phyloP scores from a whole-genome alignment of 2,888 invertebrate species.

The Nezara viridula region DNA sequence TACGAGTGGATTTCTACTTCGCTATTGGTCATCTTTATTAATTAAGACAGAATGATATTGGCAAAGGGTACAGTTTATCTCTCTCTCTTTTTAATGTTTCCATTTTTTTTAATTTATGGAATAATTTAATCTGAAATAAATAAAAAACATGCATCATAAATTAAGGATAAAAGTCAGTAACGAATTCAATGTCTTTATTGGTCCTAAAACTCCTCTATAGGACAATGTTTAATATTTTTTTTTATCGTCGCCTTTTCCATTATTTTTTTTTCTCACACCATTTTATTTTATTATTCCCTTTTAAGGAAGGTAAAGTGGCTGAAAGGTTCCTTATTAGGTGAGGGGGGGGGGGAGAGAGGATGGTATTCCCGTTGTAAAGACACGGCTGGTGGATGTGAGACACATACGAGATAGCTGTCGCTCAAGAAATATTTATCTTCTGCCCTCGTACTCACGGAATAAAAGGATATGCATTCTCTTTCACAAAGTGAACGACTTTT shows the following conservation, averaged over 20 bases:
- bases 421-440: not conserved
- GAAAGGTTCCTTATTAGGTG: constrained; percentile 25
- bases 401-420: not conserved
- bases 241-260: not conserved
- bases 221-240: not conserved
- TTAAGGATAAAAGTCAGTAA: no score
- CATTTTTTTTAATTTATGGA: not conserved
- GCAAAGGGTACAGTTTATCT: no score
- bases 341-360: no score
- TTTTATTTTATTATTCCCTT: constrained; percentile 39
- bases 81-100: no score
- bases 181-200: no score
- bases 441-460: not conserved
- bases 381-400: not conserved
- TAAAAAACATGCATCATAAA: no score
- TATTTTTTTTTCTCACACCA: not conserved
- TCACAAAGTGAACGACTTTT: not conserved
- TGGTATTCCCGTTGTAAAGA: not conserved
- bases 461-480: constrained; percentile 36
- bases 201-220: no score
- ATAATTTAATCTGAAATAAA: not conserved
- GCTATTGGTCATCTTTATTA: no score
- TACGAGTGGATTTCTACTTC: no score
- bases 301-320: not conserved
- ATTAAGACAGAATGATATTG: no score